Percentiles rank a stretch among this genome's conserved stretches.
Conservation (phyloP, 2,888 invertebrate genomes). For the Xanthia togata region DNA sequence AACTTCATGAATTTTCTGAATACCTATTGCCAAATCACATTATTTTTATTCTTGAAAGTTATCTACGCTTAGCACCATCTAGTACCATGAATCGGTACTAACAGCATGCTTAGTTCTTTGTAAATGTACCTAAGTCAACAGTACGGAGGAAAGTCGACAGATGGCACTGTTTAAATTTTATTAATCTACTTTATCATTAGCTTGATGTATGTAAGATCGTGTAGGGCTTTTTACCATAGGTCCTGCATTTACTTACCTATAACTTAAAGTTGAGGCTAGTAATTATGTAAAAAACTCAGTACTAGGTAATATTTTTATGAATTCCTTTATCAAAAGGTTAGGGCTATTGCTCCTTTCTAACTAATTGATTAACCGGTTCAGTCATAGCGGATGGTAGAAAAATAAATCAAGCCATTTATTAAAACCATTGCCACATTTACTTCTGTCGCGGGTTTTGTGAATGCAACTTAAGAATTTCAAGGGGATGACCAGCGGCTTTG, state of each 20-base stretch:
- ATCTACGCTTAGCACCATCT: constrained; percentile 8
- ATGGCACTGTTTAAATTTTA: constrained; percentile 1
- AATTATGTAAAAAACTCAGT: no score
- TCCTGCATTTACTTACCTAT: not conserved
- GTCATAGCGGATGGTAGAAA: no score
- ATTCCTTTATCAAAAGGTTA: not conserved
- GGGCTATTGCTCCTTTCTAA: not conserved
- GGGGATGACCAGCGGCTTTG: no score
- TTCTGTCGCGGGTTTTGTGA: not conserved
- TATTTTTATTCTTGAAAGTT: not conserved
- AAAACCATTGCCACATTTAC: not conserved
- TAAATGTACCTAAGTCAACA: not conserved
- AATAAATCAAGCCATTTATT: no score
- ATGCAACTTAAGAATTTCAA: not conserved
- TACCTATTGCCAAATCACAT: not conserved
- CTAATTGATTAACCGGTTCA: no score
- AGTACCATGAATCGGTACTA: not conserved
- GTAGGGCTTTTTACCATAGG: not conserved
- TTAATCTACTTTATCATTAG: not conserved
- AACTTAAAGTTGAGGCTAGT: not conserved
- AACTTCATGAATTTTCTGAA: not conserved
- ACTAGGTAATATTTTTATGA: not conserved
- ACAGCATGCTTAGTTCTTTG: not conserved
- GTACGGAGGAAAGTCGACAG: not conserved
- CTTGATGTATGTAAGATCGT: no score